Evolutionary conservation across 2,113 vertebrate species (phyloP).

Genomic region (Gyps fulvus): DNA sequence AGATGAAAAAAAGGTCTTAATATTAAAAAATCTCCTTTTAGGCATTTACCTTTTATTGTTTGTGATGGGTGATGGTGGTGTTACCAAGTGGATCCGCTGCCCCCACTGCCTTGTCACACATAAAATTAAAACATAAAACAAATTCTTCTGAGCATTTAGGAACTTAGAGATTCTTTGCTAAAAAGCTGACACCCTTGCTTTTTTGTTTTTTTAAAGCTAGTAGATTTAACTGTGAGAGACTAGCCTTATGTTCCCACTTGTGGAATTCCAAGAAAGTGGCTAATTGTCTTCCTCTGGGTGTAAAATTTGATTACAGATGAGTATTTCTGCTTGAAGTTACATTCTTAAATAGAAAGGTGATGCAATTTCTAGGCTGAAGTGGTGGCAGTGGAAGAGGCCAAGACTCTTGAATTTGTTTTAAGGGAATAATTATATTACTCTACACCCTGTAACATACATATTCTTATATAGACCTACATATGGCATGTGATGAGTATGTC

Average conservation of each 20-base stretch:
- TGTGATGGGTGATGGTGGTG: rapidly evolving
- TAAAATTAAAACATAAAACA: background rate
- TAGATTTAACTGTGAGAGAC: background rate
- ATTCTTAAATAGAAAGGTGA: background rate
- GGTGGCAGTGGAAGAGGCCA: background rate
- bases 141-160: background rate
- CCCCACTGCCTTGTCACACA: background rate
- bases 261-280: background rate
- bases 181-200: background rate
- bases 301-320: conserved; percentile 34
- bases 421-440: background rate
- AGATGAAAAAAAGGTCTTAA: background rate
- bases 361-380: background rate
- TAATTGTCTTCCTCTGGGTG: background rate
- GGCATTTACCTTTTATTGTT: background rate
- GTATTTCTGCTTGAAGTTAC: conserved; percentile 42
- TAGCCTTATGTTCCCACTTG: background rate
- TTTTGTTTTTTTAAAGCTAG: rapidly evolving
- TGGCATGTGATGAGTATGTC: background rate
- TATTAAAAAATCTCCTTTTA: background rate
- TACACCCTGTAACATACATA: background rate
- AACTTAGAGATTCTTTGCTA: background rate
- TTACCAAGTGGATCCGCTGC: background rate
- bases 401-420: background rate
- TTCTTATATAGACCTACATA: background rate